These are phyloP conservation scores for Brachionus calyciflorus DNA, from an alignment of 1,140 invertebrate genomes.

Conservation along the genomic window DNA sequence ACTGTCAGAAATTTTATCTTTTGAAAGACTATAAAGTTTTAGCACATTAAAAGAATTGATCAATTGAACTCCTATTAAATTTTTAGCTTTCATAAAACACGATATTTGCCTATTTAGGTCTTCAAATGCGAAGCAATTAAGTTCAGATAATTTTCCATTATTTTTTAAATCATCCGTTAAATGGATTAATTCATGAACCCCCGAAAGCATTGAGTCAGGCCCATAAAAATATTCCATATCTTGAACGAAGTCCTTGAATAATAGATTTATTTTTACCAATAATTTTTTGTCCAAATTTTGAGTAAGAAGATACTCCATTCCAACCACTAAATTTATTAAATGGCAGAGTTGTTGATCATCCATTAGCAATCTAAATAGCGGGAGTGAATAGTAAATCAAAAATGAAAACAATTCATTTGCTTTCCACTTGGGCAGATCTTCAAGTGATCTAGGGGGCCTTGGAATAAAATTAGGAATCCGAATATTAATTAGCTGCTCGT, in stretches of 20 bases:
- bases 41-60: too few species aligned
- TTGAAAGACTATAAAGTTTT: too few species aligned
- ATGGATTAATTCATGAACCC: constrained; percentile 3
- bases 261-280: not conserved
- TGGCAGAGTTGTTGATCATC: not conserved
- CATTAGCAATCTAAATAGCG: not conserved
- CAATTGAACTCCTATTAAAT: too few species aligned
- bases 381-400: not conserved
- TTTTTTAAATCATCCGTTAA: not conserved
- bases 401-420: not conserved
- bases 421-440: not conserved
- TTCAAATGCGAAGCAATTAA: not conserved
- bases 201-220: not conserved
- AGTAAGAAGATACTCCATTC: not conserved
- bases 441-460: not conserved
- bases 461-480: constrained; percentile 7
- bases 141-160: not conserved
- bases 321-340: constrained; percentile 3
- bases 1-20: too few species aligned
- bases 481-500: not conserved
- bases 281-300: not conserved
- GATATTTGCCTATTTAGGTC: not conserved
- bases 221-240: not conserved
- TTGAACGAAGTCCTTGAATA: not conserved
- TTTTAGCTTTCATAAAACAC: too few species aligned